phyloP scores from a whole-genome alignment of 2,888 invertebrate genomes.

The Cordylochernes scorpioides region DNA sequence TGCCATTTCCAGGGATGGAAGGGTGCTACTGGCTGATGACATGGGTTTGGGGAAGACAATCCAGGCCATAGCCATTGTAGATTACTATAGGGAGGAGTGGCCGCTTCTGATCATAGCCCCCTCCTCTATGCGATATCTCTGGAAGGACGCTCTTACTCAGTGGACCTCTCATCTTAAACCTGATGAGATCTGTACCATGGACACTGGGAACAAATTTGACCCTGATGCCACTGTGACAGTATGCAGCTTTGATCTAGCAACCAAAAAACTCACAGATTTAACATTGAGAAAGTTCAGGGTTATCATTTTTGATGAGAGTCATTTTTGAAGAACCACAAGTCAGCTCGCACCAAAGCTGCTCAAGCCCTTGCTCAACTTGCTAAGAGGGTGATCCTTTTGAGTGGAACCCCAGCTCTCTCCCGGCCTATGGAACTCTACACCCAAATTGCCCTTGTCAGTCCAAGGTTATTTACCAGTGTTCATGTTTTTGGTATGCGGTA shows the following conservation, averaged over 20 bases:
- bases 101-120: slow-evolving; percentile 74
- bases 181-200: slow-evolving; percentile 39
- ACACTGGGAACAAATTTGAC: no score
- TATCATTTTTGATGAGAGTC: slow-evolving; percentile 53
- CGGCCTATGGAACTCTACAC: slow-evolving; percentile 65
- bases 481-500: slow-evolving; percentile 45
- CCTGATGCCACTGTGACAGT: slow-evolving; percentile 51
- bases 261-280: slow-evolving; percentile 31
- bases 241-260: slow-evolving; percentile 63
- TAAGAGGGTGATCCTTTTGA: slow-evolving; percentile 44
- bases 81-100: slow-evolving; percentile 69
- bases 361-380: slow-evolving; percentile 30
- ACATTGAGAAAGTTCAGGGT: slow-evolving; percentile 34
- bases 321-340: slow-evolving; percentile 57
- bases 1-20: slow-evolving; percentile 49
- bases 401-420: slow-evolving; percentile 82
- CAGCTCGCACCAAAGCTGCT: slow-evolving; percentile 26
- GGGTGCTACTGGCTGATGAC: slow-evolving; percentile 76
- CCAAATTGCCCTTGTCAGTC: slow-evolving; percentile 48
- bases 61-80: slow-evolving; percentile 65
- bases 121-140: slow-evolving; percentile 55
- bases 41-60: slow-evolving; percentile 94
- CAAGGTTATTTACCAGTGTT: slow-evolving; percentile 34
- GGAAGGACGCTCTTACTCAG: slow-evolving; percentile 46
- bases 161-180: slow-evolving; percentile 45